Evolutionary conservation across 2,113 vertebrate species (phyloP), one percentile per base, ranked within the genome.

Genomic region (Apeltes quadracus): DNA sequence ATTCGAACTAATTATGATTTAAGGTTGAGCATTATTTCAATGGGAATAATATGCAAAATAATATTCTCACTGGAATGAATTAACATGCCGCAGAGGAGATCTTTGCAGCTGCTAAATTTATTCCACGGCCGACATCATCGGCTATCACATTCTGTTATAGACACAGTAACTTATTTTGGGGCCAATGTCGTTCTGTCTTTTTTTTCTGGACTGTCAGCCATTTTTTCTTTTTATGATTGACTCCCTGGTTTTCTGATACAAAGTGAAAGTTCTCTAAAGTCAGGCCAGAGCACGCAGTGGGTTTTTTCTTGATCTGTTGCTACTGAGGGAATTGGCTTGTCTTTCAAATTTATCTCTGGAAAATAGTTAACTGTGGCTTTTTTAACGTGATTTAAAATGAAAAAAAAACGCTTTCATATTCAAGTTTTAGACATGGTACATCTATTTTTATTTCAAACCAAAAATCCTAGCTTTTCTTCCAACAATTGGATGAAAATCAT

Each of bases 401-500:
- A 7, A 20, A 44, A 5, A 22, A 41, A 41, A 61, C 12, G 2
- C n/a, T 32, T 55, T 65, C 15, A 50, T 18, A 25, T 56, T 13
- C 18, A 23, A 2, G 32, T 67, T 25, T 22, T n/a, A 38, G 20
- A 62, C 62, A 20, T 8, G 4, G 6, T 68, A 38, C 66, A 12
- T 48, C 22, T 56, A 29, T 62, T 36, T 59, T 41, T 18, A 20
- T 56, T 48, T 59, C 8, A 7, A 14, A 32, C 29, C 38, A 64
- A n/a, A n/a, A n/a, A n/a, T n/a, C n/a, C n/a, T n/a, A n/a, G n/a
- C n/a, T n/a, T n/a, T n/a, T 77, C 27, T 62, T 65, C 3, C 2
- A 3, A 25, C 56, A 70, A 76, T 70, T 67, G 29, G 32, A 59
- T 63, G 23, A 58, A 72, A 68, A 81, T 39, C 43, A 44, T 38